These are phyloP conservation scores for Galaxea fascicularis DNA, from an alignment of 92 coral and sea anemone species.

Conservation along the genomic window DNA sequence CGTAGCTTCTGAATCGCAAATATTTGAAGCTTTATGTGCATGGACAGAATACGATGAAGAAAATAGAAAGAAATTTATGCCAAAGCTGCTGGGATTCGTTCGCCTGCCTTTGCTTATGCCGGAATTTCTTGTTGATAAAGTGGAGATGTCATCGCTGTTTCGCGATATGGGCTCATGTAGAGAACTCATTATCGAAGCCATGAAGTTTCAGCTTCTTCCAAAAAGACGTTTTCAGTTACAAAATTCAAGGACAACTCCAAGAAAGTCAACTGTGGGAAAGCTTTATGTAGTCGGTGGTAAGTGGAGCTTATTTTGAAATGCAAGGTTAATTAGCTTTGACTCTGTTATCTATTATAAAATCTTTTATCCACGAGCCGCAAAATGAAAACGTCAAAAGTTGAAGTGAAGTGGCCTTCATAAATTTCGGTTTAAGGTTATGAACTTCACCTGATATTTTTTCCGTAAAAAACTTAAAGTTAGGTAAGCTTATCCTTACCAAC, in stretches of 20 bases:
- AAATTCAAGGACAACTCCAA: conserved; percentile 81
- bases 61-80: conserved; percentile 69
- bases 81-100: conserved; percentile 69
- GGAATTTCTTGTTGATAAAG: conserved; percentile 87
- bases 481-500: no score
- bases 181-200: conserved; percentile 92
- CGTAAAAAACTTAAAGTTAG: background rate
- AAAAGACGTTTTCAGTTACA: conserved; percentile 74
- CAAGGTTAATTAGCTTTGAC: background rate
- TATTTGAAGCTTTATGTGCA: conserved; percentile 72
- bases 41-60: conserved; percentile 86
- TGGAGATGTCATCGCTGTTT: conserved; percentile 90
- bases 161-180: conserved; percentile 81
- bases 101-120: conserved; percentile 86
- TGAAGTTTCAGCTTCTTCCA: conserved; percentile 88
- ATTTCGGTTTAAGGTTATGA: background rate
- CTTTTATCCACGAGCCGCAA: conserved; percentile 8
- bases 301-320: background rate
- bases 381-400: conserved; percentile 2
- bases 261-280: conserved; percentile 92
- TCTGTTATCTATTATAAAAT: background rate
- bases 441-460: background rate
- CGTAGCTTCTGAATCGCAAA: conserved; percentile 86
- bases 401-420: background rate
- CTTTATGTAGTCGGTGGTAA: conserved; percentile 96